Evolutionary conservation across 1,140 invertebrate species (phyloP).

Genomic region (Leguminivora glycinivorella): DNA sequence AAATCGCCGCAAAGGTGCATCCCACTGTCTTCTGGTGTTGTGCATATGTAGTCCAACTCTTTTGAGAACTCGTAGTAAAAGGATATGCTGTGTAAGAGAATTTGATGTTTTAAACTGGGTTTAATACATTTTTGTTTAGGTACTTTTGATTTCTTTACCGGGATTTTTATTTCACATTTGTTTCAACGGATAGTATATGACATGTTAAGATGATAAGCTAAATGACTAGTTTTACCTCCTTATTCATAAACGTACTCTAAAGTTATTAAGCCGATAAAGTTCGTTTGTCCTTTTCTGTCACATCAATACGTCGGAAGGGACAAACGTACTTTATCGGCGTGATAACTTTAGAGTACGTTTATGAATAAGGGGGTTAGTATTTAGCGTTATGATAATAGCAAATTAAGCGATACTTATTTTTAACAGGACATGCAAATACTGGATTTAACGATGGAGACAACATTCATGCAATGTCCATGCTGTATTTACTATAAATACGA

Average conservation of each 20-base stretch:
- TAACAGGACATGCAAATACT: slow-evolving; percentile 13
- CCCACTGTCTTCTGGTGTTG: slow-evolving; percentile 93
- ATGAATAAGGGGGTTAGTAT: too few species aligned
- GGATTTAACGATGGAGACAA: neutral
- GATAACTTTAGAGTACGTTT: too few species aligned
- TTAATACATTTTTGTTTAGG: neutral
- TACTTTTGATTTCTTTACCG: neutral
- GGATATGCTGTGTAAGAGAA: slow-evolving; percentile 78
- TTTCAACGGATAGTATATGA: neutral
- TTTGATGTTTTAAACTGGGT: neutral
- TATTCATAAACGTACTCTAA: too few species aligned
- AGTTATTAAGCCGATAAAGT: too few species aligned
- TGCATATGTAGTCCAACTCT: slow-evolving; percentile 99
- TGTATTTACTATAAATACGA: neutral
- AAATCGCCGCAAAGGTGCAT: slow-evolving; percentile 96
- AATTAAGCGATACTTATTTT: slow-evolving; percentile 10
- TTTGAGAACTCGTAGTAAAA: slow-evolving; percentile 90
- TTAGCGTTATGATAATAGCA: slow-evolving; percentile 4
- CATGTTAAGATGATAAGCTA: slow-evolving; percentile 4
- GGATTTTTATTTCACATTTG: neutral
- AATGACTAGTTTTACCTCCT: slow-evolving; percentile 8
- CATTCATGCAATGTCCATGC: slow-evolving; percentile 16
- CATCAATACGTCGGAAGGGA: too few species aligned
- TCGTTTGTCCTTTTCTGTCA: too few species aligned
- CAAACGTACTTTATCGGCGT: too few species aligned